These are phyloP conservation scores for Orthosia cruda DNA, from an alignment of 2,888 invertebrate genomes.

Conservation along the genomic window DNA sequence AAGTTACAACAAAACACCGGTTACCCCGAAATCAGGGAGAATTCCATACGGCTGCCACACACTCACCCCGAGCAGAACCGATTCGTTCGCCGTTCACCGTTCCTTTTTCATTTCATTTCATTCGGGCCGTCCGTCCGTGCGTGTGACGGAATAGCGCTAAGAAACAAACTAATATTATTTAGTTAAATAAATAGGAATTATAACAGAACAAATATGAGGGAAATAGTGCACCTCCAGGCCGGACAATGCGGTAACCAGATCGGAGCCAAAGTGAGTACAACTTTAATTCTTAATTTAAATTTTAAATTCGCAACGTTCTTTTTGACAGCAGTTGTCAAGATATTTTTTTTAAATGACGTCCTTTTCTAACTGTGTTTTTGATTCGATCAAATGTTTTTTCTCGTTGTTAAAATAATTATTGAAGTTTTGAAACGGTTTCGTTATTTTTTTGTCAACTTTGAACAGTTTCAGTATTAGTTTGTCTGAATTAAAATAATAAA, in stretches of 20 bases:
- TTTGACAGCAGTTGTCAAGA: conserved; percentile 59
- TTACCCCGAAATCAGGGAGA: conserved; percentile 71
- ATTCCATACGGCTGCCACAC: conserved; percentile 73
- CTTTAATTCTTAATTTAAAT: conserved; percentile 57
- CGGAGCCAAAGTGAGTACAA: conserved; percentile 91
- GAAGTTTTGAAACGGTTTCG: background rate
- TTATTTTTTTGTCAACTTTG: background rate
- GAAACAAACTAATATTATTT: conserved; percentile 62
- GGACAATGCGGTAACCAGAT: conserved; percentile 97
- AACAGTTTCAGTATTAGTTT: background rate
- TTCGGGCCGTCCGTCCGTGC: conserved; percentile 79
- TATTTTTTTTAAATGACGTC: background rate
- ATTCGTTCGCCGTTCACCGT: conserved; percentile 73
- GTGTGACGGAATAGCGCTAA: conserved; percentile 76
- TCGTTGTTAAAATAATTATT: background rate
- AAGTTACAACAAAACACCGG: conserved; percentile 14
- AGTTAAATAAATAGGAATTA: conserved; percentile 72
- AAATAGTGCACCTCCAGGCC: conserved; percentile 96
- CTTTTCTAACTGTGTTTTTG: background rate
- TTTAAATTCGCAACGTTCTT: conserved; percentile 65
- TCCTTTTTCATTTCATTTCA: conserved; percentile 82
- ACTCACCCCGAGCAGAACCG: conserved; percentile 82
- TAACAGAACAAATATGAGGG: conserved; percentile 93
- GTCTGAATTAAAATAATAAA: background rate
- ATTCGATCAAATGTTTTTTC: background rate